Base-by-base conservation (phyloP, 1,140 invertebrate species). In the Apocrypta bakeri region DNA sequence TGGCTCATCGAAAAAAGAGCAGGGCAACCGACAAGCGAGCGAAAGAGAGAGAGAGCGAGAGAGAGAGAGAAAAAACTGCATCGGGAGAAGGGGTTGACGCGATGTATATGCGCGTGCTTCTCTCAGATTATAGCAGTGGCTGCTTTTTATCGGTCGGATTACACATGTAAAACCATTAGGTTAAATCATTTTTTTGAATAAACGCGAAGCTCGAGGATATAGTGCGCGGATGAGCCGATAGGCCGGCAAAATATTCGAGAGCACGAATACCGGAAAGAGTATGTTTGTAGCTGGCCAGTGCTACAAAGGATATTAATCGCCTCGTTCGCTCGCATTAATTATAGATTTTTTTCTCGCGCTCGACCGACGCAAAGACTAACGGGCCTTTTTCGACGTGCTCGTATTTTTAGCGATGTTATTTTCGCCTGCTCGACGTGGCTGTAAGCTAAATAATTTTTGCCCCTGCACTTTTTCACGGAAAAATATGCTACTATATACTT, bases 111-210 rank as follows among this genome's bases (percentile, higher is more conserved):
- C 87, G 91, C 88, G 89, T 92, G 91, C 88, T 87, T 85, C 85
- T 83, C 84, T 87, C 90, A 92, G 91, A 92, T 92, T 92, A n/a
- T n/a, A 92, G 91, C 48, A 89, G 83, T 79, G 86, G 90, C 48
- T 2, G 48, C 88, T 90, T 91, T 91, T 90, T 91, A 91, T 92
- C 88, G 90, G 48, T 0, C 12, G 89, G 90, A 92, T 92, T 92
- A 92, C 91, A 91, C 89, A 90, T 90, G 91, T 92, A 91, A 90
- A 91, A 90, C 90, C 91, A 91, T 91, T 90, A 90, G 88, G 90
- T 91, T 91, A 91, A 92, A 91, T 92, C 91, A 92, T 92, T 91
- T 92, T 91, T 83, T 91, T 88, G 88, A 91, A 90, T 90, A 91
- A 91, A 91, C 88, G 84, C 31, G 64, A 48, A 64, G 69, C 48